Evolutionary conservation across 2,888 invertebrate species (phyloP).

Genomic region (Drosophila cognata): DNA sequence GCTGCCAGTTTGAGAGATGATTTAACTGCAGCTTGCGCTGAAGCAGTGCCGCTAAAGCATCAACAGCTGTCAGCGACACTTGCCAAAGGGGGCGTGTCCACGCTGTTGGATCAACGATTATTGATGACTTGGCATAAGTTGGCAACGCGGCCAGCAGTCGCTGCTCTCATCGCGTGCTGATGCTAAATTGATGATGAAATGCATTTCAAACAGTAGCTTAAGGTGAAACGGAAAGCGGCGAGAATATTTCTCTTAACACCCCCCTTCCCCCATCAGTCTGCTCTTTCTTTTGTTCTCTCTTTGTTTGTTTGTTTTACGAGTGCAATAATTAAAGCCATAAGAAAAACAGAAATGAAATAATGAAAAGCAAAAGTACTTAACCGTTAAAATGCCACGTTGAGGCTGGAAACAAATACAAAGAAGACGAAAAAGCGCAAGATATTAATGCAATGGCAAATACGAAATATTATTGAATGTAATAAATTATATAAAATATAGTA

Average conservation of each 20-base stretch:
- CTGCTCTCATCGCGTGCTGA: constrained; percentile 69
- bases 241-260: constrained; percentile 18
- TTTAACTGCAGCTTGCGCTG: constrained; percentile 57
- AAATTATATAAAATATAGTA: constrained; percentile 10
- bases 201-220: constrained; percentile 79
- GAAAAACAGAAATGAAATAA: constrained; percentile 30
- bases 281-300: constrained; percentile 17
- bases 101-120: constrained; percentile 76
- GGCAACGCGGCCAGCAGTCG: constrained; percentile 30
- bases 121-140: constrained; percentile 74
- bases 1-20: constrained; percentile 57
- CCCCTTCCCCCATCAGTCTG: not conserved
- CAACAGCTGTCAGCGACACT: constrained; percentile 77
- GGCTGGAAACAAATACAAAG: not conserved
- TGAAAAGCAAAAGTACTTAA: constrained; percentile 18
- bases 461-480: constrained; percentile 19
- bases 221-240: constrained; percentile 51
- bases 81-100: constrained; percentile 61
- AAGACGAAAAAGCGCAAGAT: not conserved
- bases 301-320: constrained; percentile 27
- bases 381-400: constrained; percentile 21
- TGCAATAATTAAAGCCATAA: constrained; percentile 64
- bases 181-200: constrained; percentile 82
- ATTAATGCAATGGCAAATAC: not conserved
- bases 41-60: constrained; percentile 33